phyloP scores from a whole-genome alignment of 30 jellyfish, hydroid and myxozoan species.

The Hydractinia echinata region DNA sequence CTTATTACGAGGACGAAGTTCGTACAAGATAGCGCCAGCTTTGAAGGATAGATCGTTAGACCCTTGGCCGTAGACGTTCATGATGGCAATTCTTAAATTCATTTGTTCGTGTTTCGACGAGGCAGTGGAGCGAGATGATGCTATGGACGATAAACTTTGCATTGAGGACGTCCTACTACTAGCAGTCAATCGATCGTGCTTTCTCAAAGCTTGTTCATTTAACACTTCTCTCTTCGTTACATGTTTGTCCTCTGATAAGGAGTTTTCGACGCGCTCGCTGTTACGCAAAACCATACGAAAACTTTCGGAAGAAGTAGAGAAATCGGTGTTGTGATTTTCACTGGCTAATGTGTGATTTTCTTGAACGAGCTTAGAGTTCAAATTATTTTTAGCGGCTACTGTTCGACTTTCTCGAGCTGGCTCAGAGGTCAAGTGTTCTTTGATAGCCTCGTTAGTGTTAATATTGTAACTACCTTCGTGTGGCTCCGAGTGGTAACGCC shows the following conservation, averaged over 20 bases:
- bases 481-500: slow-evolving; percentile 14
- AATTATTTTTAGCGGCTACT: too few species aligned
- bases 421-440: too few species aligned
- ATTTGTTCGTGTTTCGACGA: slow-evolving; percentile 40
- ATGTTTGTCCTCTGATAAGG: too few species aligned
- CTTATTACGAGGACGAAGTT: slow-evolving; percentile 33
- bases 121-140: slow-evolving; percentile 36
- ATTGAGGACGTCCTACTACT: slow-evolving; percentile 21
- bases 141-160: slow-evolving; percentile 35
- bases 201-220: too few species aligned
- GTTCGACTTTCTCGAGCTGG: too few species aligned
- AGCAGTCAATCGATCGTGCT: neutral
- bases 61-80: slow-evolving; percentile 29
- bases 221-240: too few species aligned
- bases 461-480: neutral
- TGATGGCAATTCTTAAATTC: slow-evolving; percentile 31
- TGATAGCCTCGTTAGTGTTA: neutral
- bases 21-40: slow-evolving; percentile 40
- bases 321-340: too few species aligned
- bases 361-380: too few species aligned
- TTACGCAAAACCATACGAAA: too few species aligned
- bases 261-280: too few species aligned
- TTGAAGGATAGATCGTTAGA: slow-evolving; percentile 26
- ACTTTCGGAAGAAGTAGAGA: too few species aligned
- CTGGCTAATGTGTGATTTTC: too few species aligned